Percentiles rank a stretch among this genome's conserved stretches.
phyloP scores from a whole-genome alignment of 2,888 invertebrate species.

The Drosophila subsilvestris region DNA sequence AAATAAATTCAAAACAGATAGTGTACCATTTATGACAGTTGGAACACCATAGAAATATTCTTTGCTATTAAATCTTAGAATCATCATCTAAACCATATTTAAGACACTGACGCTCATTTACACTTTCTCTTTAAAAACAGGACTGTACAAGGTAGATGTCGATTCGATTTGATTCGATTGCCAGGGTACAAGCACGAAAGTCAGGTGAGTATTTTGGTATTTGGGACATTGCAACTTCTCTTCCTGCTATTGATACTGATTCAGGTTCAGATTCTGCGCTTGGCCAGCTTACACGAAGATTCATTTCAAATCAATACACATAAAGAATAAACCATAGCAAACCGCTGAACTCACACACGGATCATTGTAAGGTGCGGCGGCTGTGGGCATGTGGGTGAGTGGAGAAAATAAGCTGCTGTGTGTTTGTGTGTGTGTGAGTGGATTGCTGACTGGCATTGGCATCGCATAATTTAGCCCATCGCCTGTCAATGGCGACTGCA shows the following conservation, averaged over 20 bases:
- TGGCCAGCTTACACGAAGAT: slow-evolving; percentile 69
- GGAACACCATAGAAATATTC: too few relatives aligned
- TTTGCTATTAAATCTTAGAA: too few relatives aligned
- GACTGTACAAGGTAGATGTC: too few relatives aligned
- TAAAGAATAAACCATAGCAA: slow-evolving; percentile 66
- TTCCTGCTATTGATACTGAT: slow-evolving; percentile 30
- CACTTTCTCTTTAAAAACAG: too few relatives aligned
- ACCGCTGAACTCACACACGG: slow-evolving; percentile 43
- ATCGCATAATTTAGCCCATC: slow-evolving; percentile 50
- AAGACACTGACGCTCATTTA: too few relatives aligned
- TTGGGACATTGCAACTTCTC: too few relatives aligned
- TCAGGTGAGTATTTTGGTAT: slow-evolving; percentile 7
- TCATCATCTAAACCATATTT: too few relatives aligned
- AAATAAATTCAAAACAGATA: not conserved
- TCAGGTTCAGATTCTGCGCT: slow-evolving; percentile 36
- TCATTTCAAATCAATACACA: slow-evolving; percentile 78
- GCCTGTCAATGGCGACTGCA: slow-evolving; percentile 60
- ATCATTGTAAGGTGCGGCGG: not conserved
- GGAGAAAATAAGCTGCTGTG: slow-evolving; percentile 23
- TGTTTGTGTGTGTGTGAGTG: not conserved
- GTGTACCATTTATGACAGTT: not conserved
- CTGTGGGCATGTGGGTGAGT: slow-evolving; percentile 1
- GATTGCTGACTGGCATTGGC: slow-evolving; percentile 14
- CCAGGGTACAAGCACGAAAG: not conserved
- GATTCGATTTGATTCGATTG: not conserved